These are phyloP conservation scores for Semotilus atromaculatus DNA, from an alignment of 2,797 vertebrate species.

Conservation along the genomic window DNA sequence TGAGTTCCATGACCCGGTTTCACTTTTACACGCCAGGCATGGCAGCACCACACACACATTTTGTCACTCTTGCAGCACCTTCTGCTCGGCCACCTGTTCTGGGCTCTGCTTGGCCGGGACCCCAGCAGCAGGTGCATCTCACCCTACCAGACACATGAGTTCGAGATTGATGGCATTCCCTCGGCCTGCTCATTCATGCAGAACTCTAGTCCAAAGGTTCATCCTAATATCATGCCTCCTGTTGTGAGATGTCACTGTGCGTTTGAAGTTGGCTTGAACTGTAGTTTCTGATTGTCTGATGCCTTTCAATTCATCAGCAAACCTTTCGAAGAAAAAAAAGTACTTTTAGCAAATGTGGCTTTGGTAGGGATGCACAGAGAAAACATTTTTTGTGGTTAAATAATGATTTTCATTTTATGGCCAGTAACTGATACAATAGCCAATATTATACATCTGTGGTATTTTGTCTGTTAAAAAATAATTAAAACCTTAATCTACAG, in stretches of 20 bases:
- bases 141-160: background rate
- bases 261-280: no score
- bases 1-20: conserved; percentile 61
- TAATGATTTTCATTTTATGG: no score
- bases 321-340: no score
- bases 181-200: background rate
- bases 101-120: background rate
- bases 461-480: no score
- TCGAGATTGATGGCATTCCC: background rate
- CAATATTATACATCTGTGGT: no score
- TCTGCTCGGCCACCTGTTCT: conserved; percentile 44
- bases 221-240: background rate
- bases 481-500: no score
- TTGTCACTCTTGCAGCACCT: background rate
- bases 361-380: no score
- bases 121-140: conserved; percentile 21
- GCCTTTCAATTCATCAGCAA: no score
- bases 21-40: conserved; percentile 60
- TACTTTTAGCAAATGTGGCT: no score
- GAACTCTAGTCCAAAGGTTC: background rate
- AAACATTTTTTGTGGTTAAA: no score
- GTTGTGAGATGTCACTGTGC: background rate
- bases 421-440: no score
- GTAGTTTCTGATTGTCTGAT: no score
- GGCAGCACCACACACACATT: conserved; percentile 41